phyloP scores from a whole-genome alignment of 1,140 invertebrate species.

The Cydia pomonella region DNA sequence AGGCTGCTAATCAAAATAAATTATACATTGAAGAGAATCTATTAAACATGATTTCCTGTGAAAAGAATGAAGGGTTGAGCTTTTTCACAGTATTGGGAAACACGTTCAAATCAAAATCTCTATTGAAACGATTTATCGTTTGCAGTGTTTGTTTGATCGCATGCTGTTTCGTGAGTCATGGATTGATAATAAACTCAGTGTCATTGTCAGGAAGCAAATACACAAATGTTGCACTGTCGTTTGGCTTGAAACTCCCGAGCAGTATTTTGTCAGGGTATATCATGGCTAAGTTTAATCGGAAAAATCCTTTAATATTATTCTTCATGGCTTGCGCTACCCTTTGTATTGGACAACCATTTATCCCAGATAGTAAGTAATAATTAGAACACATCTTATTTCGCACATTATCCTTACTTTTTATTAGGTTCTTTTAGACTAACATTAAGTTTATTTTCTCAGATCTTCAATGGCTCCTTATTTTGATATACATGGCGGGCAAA shows the following conservation, averaged over 20 bases:
- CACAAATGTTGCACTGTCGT: conserved; percentile 84
- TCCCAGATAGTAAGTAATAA: conserved; percentile 51
- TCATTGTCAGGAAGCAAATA: conserved; percentile 86
- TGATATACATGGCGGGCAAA: conserved; percentile 83
- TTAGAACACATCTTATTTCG: no score
- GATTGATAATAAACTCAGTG: conserved; percentile 88
- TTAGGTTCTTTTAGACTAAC: no score
- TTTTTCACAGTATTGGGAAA: conserved; percentile 37
- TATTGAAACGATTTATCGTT: conserved; percentile 71
- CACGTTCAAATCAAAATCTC: conserved; percentile 52
- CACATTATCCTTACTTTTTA: no score
- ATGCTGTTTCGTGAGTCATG: conserved; percentile 88
- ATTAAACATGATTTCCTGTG: conserved; percentile 46
- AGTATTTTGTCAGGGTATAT: conserved; percentile 81
- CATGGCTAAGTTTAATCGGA: conserved; percentile 55
- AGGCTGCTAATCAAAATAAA: conserved; percentile 55
- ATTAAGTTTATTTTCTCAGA: conserved; percentile 41
- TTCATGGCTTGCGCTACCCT: conserved; percentile 52
- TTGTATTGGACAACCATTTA: conserved; percentile 54
- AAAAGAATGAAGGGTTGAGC: conserved; percentile 41
- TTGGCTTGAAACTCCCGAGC: conserved; percentile 85
- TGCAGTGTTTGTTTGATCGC: conserved; percentile 87
- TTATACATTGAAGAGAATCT: conserved; percentile 45
- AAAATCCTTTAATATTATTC: conserved; percentile 51
- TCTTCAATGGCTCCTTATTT: conserved; percentile 48